These are phyloP conservation scores for Xenentodon cancila DNA, from an alignment of 2,797 vertebrate genomes.

Conservation along the genomic window DNA sequence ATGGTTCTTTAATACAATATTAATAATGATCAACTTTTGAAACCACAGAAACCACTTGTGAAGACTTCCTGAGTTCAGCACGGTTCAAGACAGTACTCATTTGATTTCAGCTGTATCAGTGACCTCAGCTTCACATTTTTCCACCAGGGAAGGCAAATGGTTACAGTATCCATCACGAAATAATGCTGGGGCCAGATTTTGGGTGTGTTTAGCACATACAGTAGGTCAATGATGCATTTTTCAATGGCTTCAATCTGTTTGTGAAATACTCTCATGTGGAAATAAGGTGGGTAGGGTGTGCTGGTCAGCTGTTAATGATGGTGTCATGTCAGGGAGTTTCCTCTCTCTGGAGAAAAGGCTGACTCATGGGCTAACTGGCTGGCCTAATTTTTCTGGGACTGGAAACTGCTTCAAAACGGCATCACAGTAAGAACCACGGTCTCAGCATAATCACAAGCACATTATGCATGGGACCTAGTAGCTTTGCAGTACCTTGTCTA, in stretches of 20 bases:
- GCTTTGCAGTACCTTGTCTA: constrained; percentile 14
- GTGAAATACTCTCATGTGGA: constrained; percentile 13
- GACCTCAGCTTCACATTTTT: constrained; percentile 56
- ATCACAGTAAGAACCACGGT: constrained; percentile 31
- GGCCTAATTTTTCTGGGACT: constrained; percentile 69
- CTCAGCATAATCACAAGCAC: background rate
- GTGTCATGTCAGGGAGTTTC: constrained; percentile 70
- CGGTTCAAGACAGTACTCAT: constrained; percentile 47
- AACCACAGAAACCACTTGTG: background rate
- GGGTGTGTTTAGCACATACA: constrained; percentile 49
- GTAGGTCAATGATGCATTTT: constrained; percentile 38
- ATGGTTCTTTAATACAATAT: too few species aligned
- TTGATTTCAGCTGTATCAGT: constrained; percentile 35
- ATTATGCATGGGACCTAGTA: constrained; percentile 8
- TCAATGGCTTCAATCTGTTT: constrained; percentile 16
- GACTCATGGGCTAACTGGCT: constrained; percentile 65
- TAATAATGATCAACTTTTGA: background rate
- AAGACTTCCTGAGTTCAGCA: constrained; percentile 44
- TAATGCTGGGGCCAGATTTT: constrained; percentile 38
- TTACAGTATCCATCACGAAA: constrained; percentile 59
- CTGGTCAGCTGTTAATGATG: constrained; percentile 73
- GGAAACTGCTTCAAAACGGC: constrained; percentile 58
- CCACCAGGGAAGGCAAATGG: constrained; percentile 53
- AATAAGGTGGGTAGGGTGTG: constrained; percentile 57
- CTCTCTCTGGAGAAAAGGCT: constrained; percentile 69